Conservation (phyloP, 2,113 vertebrate species). For the Brienomyrus longianalis region DNA sequence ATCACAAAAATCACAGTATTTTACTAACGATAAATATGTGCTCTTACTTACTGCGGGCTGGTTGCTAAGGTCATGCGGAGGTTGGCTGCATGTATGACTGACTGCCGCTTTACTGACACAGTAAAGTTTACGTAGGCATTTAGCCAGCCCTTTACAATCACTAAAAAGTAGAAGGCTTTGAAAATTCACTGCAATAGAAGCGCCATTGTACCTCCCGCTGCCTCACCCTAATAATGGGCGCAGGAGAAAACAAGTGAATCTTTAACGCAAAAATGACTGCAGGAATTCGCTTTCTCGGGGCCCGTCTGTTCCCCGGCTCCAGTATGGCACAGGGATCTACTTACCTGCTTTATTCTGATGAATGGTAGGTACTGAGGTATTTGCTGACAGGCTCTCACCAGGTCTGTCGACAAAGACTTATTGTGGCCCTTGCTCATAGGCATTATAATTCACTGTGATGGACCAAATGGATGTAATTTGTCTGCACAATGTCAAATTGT, state of each 20-base stretch:
- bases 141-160: background rate
- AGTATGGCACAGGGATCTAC: conserved; percentile 15
- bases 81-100: background rate
- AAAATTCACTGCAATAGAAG: conserved; percentile 5
- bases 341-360: conserved; percentile 27
- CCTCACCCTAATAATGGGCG: background rate
- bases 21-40: background rate
- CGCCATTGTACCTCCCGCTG: background rate
- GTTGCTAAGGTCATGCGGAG: background rate
- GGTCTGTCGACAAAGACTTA: conserved; percentile 29
- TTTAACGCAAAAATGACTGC: background rate
- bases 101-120: background rate
- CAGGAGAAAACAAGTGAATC: background rate
- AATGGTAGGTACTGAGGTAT: conserved; percentile 11
- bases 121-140: background rate
- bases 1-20: background rate
- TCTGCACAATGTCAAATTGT: background rate
- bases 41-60: background rate
- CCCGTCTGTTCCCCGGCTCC: conserved; percentile 3
- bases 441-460: conserved; percentile 25
- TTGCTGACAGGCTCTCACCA: background rate
- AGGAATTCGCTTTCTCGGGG: background rate
- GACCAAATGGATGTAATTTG: conserved; percentile 23
- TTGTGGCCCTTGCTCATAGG: conserved; percentile 21
- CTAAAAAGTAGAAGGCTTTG: background rate